These are phyloP conservation scores for Ciconia nigra DNA, from an alignment of 2,797 vertebrate genomes.

Conservation along the genomic window DNA sequence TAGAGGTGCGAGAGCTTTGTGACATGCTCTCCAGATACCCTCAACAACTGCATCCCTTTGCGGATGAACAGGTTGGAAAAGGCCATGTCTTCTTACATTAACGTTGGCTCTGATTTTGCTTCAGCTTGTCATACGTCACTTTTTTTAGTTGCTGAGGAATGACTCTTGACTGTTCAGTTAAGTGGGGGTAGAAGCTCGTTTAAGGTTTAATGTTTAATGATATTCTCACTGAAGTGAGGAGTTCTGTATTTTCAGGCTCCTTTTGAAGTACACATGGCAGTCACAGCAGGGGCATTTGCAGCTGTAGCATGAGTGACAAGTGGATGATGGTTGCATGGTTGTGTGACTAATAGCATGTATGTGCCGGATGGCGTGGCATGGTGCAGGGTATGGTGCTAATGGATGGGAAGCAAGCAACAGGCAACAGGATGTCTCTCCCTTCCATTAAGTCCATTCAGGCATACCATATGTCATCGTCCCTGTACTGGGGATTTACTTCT, in stretches of 20 bases:
- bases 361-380: rapidly evolving
- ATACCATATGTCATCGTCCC: not conserved
- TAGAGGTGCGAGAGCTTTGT: not conserved
- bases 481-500: not conserved
- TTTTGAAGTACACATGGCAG: not conserved
- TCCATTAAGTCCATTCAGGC: not conserved
- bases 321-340: rapidly evolving
- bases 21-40: not conserved
- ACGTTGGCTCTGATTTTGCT: constrained; percentile 7
- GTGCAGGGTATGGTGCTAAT: not conserved
- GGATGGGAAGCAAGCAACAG: not conserved
- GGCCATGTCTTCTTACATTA: not conserved
- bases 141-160: not conserved
- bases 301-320: not conserved
- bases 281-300: not conserved
- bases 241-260: not conserved
- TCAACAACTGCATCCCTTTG: not conserved
- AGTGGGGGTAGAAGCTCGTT: not conserved
- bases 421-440: not conserved
- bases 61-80: not conserved
- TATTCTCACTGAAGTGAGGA: not conserved
- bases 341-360: not conserved
- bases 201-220: not conserved
- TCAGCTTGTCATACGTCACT: not conserved
- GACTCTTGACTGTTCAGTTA: not conserved